Percentiles rank a stretch among this genome's conserved stretches.
Evolutionary conservation across 2,113 vertebrate genomes (phyloP).

Genomic region (Tetrao urogallus): DNA sequence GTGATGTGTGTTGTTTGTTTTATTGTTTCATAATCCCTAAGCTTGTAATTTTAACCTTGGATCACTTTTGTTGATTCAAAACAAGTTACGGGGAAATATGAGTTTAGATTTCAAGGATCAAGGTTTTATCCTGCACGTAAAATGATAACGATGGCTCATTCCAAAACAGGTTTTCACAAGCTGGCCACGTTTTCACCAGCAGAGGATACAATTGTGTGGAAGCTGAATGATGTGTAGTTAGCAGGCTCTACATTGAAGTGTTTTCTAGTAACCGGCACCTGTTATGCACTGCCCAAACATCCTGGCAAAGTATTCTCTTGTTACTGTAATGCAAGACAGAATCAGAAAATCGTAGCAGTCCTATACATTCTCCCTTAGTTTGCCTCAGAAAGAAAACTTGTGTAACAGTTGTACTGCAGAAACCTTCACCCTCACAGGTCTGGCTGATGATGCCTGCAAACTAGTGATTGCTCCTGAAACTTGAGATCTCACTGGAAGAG

Average conservation of each 20-base stretch:
- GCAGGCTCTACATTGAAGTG: not conserved
- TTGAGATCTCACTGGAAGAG: rapidly evolving
- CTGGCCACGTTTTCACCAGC: not conserved
- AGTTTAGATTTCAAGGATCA: not conserved
- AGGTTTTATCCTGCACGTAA: not conserved
- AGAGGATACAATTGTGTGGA: not conserved
- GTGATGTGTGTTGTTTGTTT: not conserved
- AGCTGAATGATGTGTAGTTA: not conserved
- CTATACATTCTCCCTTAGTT: not conserved
- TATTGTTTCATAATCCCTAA: not conserved
- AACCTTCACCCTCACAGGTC: not conserved
- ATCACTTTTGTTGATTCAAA: not conserved
- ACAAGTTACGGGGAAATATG: not conserved
- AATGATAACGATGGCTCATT: not conserved
- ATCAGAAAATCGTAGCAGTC: not conserved
- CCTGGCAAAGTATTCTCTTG: not conserved
- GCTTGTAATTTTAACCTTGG: not conserved
- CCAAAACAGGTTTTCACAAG: not conserved
- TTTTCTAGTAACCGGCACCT: not conserved
- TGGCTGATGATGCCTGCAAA: not conserved
- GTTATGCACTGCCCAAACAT: not conserved
- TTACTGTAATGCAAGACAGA: rapidly evolving
- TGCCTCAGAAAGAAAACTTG: not conserved
- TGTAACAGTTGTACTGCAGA: not conserved
- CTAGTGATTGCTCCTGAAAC: not conserved